Evolutionary conservation across 2,888 invertebrate species (phyloP), one percentile per base, ranked within the genome.

Genomic region (Nowickia ferox): DNA sequence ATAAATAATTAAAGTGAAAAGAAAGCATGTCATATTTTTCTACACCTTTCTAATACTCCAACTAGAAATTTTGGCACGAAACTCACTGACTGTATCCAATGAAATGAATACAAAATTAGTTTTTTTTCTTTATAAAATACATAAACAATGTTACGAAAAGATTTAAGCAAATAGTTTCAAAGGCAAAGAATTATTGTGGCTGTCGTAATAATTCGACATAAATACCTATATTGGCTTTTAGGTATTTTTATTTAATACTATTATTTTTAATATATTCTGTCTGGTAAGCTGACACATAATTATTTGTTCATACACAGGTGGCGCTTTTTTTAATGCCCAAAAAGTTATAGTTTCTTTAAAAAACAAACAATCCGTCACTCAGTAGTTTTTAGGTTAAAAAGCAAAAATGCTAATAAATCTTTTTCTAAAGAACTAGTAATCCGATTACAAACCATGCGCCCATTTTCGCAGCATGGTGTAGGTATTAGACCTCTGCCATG

Each of bases 141-240:
- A 48, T 48, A 48, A 48, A 48, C 0, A 15, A 48, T 48, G 1
- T 22, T 30, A 30, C 30, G 30, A 46, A 10, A 42, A 61, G 10
- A 61, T 10, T n/a, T 17, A 40, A 69, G 30, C 2, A 30, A 30
- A 30, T 30, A 6, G 30, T 30, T 59, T 69, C 38, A 42, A 38
- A 65, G 74, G 15, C 44, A 79, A 53, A 30, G 53, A 82, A 86
- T 68, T 59, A 81, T 84, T 75, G 72, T 51, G 77, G 46, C 82
- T 86, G 86, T 84, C 86, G n/a, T n/a, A n/a, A 84, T 30, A 57
- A 44, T 61, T 46, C 59, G 84, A 84, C 79, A 76, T 59, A 51
- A 86, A 79, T 76, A 71, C 76, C 66, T 38, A 19, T 53, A 11
- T 72, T 59, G 15, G 9, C 38, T 40, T 61, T 30, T n/a, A 17